Base-by-base conservation (phyloP, 2,888 invertebrate genomes). In the Ditula angustiorana region DNA sequence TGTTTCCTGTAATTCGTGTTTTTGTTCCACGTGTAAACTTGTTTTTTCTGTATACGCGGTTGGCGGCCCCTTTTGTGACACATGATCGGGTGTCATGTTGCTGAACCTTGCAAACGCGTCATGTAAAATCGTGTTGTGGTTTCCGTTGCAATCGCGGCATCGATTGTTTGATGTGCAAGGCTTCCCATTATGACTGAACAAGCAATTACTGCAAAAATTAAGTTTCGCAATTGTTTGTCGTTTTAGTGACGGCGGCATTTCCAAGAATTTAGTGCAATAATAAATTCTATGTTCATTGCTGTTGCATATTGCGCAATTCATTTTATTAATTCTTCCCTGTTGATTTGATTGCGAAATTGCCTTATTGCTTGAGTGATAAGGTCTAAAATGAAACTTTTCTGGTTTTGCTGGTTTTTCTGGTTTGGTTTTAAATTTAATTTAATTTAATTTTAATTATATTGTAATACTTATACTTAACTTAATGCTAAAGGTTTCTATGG, bases 171-270 rank as follows among this genome's bases (percentile, higher is more conserved):
- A 71, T 19, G 11, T 26, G 52, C 72, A 72, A 24, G 26, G 44
- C 19, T 68, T 66, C 10, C 69, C 70, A 4, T 68, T 19, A 41
- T 74, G 69, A 21, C 55, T 24, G 21, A 33, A 65, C 8, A 74
- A 28, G 41, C 72, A 74, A 61, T 71, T 70, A 5, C n/a, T 19
- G n/a, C 73, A 73, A 11, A 68, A 11, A 13, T 66, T 60, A 19
- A 55, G 24, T 19, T 47, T 33, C 19, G 5, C 10, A n/a, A 41
- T 23, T n/a, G 11, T 41, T 16, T 52, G 52, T 5, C 8, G 19
- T 16, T 52, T 44, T 2, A 19, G 11, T 11, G 16, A 19, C 5
- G 19, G 10, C 1, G 16, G 2, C 35, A 37, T 21, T 8, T 61
- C 28, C 19, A n/a, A 11, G 23, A 41, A 41, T 8, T 44, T 19